Percentiles rank a stretch among this genome's conserved stretches.
phyloP scores from a whole-genome alignment of 1,140 invertebrate genomes.

The Magallana angulata region DNA sequence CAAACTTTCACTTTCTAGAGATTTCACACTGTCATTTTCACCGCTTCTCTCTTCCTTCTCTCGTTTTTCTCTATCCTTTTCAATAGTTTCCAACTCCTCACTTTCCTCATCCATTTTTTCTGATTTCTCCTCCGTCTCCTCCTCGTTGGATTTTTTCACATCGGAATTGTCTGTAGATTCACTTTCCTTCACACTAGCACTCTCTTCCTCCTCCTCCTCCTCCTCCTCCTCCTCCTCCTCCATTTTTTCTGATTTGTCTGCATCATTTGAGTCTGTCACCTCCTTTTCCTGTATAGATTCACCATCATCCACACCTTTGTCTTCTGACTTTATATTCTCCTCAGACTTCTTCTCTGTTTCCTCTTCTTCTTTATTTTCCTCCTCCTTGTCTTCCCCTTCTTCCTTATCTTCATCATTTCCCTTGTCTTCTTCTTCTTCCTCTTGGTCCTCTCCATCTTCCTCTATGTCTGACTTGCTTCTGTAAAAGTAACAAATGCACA shows the following conservation, averaged over 20 bases:
- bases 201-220: slow-evolving; percentile 4
- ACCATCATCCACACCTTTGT: slow-evolving; percentile 32
- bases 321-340: not conserved
- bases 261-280: slow-evolving; percentile 1
- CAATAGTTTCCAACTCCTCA: slow-evolving; percentile 12
- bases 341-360: slow-evolving; percentile 9
- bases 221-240: slow-evolving; percentile 18
- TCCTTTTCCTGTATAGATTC: not conserved
- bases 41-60: not conserved
- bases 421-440: slow-evolving; percentile 2
- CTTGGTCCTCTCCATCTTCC: not conserved
- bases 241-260: slow-evolving; percentile 28
- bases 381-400: not conserved
- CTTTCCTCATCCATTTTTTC: slow-evolving; percentile 23
- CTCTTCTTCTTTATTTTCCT: slow-evolving; percentile 17
- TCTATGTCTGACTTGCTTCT: slow-evolving; percentile 7
- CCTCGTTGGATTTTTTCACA: slow-evolving; percentile 40
- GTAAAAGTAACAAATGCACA: not conserved
- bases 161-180: not conserved
- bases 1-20: slow-evolving; percentile 26
- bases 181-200: not conserved
- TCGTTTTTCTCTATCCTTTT: not conserved
- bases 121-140: slow-evolving; percentile 14
- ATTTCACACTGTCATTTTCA: slow-evolving; percentile 36
- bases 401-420: no score